Base-by-base conservation (phyloP, 2,113 vertebrate species). In the Triplophysa siluroides region DNA sequence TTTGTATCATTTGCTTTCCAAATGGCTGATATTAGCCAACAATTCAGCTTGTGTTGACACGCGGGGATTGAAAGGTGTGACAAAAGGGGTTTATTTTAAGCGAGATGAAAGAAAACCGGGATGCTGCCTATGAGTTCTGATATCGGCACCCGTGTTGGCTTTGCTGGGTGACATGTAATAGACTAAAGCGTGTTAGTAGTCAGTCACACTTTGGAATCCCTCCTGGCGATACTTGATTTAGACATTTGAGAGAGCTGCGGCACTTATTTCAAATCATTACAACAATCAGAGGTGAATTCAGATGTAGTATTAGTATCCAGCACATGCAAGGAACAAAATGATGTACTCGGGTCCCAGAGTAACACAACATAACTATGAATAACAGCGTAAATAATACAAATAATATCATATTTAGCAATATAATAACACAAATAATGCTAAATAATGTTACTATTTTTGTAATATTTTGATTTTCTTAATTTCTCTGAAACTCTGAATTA, bases 71-170 rank as follows among this genome's bases (percentile, higher is more conserved):
- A 63, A 47, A 54, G 45, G 47, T 43, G 64, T 78, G 70, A 78
- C 81, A 38, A 74, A 78, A 33, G 68, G 45, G 72, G 73, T 79
- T 82, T 77, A 83, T 83, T 81, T 78, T 78, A 75, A 80, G 54
- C 41, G 54, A 84, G 79, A 78, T 84, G 64, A 77, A 73, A 68
- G n/a, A 71, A 78, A 79, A 81, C 45, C 60, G 41, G 81, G 77
- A 77, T 64, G 66, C 67, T 41, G 81, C 78, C 38, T 38, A 70
- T 13, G 18, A 56, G 77, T 72, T 54, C 21, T 67, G 78, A 72
- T 60, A 33, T 81, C 76, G 60, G 62, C 62, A 65, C 26, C 61
- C 76, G 74, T 23, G 43, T 83, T 72, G 63, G 62, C 62, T 65
- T 72, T 72, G 47, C 69, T 69, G 24, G 41, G 75, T 65, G 67